phyloP scores from a whole-genome alignment of 2,888 invertebrate genomes.

The Hyposoter dolosus region DNA sequence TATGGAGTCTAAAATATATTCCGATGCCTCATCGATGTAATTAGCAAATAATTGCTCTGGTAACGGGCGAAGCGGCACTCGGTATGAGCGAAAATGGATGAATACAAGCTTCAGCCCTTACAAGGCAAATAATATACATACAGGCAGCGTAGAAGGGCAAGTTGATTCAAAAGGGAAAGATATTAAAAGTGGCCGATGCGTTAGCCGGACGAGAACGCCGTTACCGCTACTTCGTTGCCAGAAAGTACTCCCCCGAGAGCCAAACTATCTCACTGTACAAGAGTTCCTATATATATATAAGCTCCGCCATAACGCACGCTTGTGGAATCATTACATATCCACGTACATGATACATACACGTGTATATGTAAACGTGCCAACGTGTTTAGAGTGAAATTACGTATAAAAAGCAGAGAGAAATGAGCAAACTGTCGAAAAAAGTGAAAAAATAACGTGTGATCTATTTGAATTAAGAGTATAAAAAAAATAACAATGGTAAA shows the following conservation, averaged over 20 bases:
- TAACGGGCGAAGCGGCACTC: neutral
- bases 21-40: neutral
- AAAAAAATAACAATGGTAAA: neutral
- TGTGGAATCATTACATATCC: neutral
- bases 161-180: slow-evolving; percentile 76
- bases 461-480: slow-evolving; percentile 11
- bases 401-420: neutral
- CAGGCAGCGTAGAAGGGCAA: slow-evolving; percentile 3
- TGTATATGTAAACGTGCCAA: neutral
- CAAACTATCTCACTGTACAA: slow-evolving; percentile 8
- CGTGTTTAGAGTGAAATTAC: neutral
- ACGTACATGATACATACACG: neutral
- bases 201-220: slow-evolving; percentile 68
- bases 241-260: slow-evolving; percentile 77
- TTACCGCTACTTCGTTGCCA: slow-evolving; percentile 73
- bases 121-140: neutral
- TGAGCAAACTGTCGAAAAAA: neutral
- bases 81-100: neutral
- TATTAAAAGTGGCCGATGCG: slow-evolving; percentile 81
- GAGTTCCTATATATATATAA: neutral
- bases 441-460: slow-evolving; percentile 22
- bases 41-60: neutral
- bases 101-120: neutral
- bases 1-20: neutral
- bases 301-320: neutral